Conservation (phyloP, 2,797 vertebrate genomes). For the Helicolenus hilgendorfi region DNA sequence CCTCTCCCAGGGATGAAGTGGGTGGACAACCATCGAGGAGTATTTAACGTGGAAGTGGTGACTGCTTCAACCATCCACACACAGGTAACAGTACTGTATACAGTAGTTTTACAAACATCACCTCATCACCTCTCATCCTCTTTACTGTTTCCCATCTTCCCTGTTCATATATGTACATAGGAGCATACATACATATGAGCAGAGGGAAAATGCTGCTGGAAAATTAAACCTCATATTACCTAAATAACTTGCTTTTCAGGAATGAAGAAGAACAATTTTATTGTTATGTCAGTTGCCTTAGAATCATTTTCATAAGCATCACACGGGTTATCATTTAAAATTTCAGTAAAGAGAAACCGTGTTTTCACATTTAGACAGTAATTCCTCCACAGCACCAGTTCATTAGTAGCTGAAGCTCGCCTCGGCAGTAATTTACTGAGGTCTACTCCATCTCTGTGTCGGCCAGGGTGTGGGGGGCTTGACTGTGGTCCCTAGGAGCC, state of each 20-base stretch:
- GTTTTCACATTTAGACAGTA: slow-evolving; percentile 32
- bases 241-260: neutral
- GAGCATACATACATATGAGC: neutral
- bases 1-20: slow-evolving; percentile 99
- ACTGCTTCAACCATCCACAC: slow-evolving; percentile 97
- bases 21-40: slow-evolving; percentile 99
- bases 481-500: slow-evolving; percentile 64
- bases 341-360: slow-evolving; percentile 9
- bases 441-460: slow-evolving; percentile 74
- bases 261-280: neutral
- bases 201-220: neutral
- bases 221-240: neutral
- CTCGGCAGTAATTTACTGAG: slow-evolving; percentile 65
- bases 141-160: neutral
- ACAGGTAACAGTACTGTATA: slow-evolving; percentile 89
- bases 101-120: neutral
- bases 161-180: neutral
- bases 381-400: slow-evolving; percentile 47
- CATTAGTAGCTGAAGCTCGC: slow-evolving; percentile 50
- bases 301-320: neutral
- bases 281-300: neutral
- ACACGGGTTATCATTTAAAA: neutral
- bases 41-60: slow-evolving; percentile 98
- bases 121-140: neutral
- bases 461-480: slow-evolving; percentile 43